A percentile compares a stretch with the other conserved stretches of the same genome.
These are phyloP conservation scores for Ceriagrion tenellum DNA, from an alignment of 2,888 invertebrate genomes.

Conservation along the genomic window DNA sequence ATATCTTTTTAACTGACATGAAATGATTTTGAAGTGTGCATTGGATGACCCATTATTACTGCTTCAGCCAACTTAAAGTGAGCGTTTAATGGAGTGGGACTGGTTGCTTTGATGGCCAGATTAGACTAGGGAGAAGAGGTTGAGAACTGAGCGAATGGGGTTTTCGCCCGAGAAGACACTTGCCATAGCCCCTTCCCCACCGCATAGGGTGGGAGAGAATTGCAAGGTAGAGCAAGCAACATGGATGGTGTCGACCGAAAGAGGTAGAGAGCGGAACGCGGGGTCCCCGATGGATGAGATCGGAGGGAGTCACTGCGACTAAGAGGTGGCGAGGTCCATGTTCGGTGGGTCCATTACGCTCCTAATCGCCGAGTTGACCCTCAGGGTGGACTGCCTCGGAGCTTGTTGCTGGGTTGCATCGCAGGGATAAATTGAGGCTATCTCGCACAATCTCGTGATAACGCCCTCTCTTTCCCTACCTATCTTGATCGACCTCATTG, in stretches of 20 bases:
- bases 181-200: not conserved
- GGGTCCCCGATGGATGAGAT: not conserved
- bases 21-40: too few relatives aligned
- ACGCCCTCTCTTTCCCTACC: not conserved
- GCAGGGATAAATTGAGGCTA: conserved; percentile 28
- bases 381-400: not conserved
- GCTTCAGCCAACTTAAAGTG: not conserved
- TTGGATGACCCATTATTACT: too few relatives aligned
- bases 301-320: not conserved
- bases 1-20: too few relatives aligned
- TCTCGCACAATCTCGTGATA: conserved; percentile 10
- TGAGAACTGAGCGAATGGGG: not conserved
- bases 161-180: not conserved
- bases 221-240: not conserved
- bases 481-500: conserved; percentile 31
- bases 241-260: not conserved
- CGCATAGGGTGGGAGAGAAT: not conserved
- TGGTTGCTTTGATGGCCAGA: not conserved
- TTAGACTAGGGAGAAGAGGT: not conserved
- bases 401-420: not conserved
- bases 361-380: conserved; percentile 11
- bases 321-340: not conserved
- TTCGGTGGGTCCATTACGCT: conserved; percentile 34
- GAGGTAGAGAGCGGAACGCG: not conserved
- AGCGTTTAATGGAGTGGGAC: not conserved